Evolutionary conservation across 1,140 invertebrate species (phyloP).

Genomic region (Mya arenaria): DNA sequence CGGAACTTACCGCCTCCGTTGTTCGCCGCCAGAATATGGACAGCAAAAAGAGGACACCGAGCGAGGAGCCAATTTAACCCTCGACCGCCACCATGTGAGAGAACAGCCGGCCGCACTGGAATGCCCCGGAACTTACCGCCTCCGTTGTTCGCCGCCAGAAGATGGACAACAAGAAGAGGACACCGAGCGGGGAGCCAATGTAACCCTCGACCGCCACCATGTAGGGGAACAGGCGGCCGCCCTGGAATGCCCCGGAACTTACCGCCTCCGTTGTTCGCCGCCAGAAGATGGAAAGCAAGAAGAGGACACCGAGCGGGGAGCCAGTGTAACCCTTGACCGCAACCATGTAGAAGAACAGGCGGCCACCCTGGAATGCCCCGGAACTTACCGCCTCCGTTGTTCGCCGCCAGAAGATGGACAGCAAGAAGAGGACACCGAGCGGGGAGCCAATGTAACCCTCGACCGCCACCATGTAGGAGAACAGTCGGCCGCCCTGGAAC

Average conservation of each 20-base stretch:
- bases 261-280: conserved; percentile 40
- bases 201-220: conserved; percentile 47
- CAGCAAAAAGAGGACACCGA: conserved; percentile 36
- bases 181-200: conserved; percentile 24
- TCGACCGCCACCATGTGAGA: conserved; percentile 41
- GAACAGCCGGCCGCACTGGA: conserved; percentile 35
- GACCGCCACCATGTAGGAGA: conserved; percentile 46
- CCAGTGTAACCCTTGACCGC: conserved; percentile 37
- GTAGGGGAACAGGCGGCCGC: conserved; percentile 38
- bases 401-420: conserved; percentile 48
- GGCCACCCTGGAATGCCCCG: conserved; percentile 36
- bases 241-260: conserved; percentile 38
- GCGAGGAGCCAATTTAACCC: conserved; percentile 27
- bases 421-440: conserved; percentile 26
- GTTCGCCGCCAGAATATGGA: conserved; percentile 48
- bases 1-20: conserved; percentile 33
- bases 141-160: conserved; percentile 47
- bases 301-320: conserved; percentile 24
- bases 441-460: conserved; percentile 45
- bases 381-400: conserved; percentile 40
- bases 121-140: conserved; percentile 16
- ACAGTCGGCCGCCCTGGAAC: conserved; percentile 38
- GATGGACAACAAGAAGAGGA: conserved; percentile 38
- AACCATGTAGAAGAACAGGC: conserved; percentile 44
- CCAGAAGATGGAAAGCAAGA: conserved; percentile 45